A percentile compares a stretch with the other conserved stretches of the same genome.
phyloP scores from a whole-genome alignment of 2,797 vertebrate species.

The Nothura maculosa region DNA sequence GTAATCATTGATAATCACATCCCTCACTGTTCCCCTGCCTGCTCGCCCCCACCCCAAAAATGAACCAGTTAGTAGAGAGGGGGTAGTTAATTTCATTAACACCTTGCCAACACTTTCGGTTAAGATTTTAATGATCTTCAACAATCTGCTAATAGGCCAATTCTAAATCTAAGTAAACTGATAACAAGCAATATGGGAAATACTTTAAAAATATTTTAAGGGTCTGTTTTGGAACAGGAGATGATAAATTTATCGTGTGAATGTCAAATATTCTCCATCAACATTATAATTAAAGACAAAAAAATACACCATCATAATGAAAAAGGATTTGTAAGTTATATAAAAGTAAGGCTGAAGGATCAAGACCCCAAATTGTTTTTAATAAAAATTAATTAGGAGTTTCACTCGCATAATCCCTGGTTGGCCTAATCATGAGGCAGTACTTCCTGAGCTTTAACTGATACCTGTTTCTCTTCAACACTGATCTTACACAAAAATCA shows the following conservation, averaged over 20 bases:
- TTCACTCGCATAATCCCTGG: neutral
- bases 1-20: slow-evolving; percentile 6
- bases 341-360: neutral
- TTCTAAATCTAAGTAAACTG: slow-evolving; percentile 25
- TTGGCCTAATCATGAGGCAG: neutral
- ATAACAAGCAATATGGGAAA: neutral
- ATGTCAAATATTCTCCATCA: neutral
- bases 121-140: slow-evolving; percentile 9
- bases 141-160: slow-evolving; percentile 6
- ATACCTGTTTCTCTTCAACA: neutral
- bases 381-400: neutral
- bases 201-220: neutral
- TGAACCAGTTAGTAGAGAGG: slow-evolving; percentile 28
- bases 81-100: slow-evolving; percentile 48
- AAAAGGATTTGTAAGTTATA: neutral
- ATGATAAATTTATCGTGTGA: neutral
- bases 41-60: fast-evolving
- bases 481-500: neutral
- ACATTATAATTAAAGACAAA: neutral
- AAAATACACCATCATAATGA: neutral
- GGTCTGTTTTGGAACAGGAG: neutral
- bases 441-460: neutral
- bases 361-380: neutral
- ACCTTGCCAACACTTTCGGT: slow-evolving; percentile 43
- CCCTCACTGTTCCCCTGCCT: neutral